Conservation (phyloP, 2,797 vertebrate species). For the Clarias platycephalus region DNA sequence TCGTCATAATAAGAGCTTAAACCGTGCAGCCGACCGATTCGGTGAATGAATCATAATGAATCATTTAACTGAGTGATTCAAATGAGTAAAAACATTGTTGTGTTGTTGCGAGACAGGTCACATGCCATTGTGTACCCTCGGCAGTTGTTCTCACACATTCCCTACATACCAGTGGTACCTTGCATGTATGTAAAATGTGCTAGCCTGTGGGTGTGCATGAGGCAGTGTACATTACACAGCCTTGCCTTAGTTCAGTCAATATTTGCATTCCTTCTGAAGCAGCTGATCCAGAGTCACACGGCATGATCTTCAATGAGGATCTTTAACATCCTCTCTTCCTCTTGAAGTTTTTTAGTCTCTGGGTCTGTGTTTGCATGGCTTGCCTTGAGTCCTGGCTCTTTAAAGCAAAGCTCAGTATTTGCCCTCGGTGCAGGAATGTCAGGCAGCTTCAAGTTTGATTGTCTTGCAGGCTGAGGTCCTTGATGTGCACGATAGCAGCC, state of each 20-base stretch:
- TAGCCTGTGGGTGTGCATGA: conserved; percentile 22
- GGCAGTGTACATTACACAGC: conserved; percentile 3
- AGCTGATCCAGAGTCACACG: conserved; percentile 15
- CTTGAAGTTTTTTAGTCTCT: not conserved
- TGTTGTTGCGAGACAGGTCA: conserved; percentile 43
- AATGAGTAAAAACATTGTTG: not conserved
- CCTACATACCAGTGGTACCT: conserved; percentile 42
- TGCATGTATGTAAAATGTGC: conserved; percentile 4
- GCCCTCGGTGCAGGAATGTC: conserved; percentile 22
- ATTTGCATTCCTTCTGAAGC: conserved; percentile 37
- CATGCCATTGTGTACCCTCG: conserved; percentile 47
- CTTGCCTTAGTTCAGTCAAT: conserved; percentile 31
- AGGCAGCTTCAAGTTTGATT: not conserved
- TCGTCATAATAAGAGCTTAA: not conserved
- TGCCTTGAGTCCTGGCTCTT: not conserved
- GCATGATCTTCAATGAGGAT: conserved; percentile 5
- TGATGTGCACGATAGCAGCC: not conserved
- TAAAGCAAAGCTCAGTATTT: conserved; percentile 6
- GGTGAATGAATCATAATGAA: not conserved
- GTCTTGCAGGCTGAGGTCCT: not conserved
- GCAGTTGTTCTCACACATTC: conserved; percentile 56
- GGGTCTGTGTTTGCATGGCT: not conserved
- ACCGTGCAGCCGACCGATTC: not conserved
- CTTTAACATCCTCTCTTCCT: conserved; percentile 5
- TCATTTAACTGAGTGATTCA: not conserved